Conservation (phyloP, 2,888 invertebrate genomes). For the Tanytarsus gracilentus region DNA sequence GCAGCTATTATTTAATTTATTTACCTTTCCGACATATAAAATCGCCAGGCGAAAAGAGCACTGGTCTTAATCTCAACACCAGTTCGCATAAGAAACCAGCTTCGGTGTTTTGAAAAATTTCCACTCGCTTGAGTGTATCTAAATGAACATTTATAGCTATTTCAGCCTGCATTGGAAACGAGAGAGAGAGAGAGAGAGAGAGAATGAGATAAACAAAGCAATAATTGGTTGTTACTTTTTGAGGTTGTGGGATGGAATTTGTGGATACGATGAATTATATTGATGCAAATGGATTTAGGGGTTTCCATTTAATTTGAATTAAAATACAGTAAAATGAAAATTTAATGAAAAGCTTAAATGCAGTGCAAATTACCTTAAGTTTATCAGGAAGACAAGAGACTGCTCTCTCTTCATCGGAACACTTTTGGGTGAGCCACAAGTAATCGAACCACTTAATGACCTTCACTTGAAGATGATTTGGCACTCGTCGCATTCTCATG, state of each 20-base stretch:
- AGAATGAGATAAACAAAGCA: background rate
- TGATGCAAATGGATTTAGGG: background rate
- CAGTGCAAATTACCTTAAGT: conserved; percentile 54
- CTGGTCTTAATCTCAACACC: conserved; percentile 86
- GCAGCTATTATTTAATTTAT: conserved; percentile 23
- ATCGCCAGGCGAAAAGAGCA: conserved; percentile 96
- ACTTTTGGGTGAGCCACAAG: conserved; percentile 97
- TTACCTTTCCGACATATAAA: conserved; percentile 98
- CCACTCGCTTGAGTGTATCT: conserved; percentile 93
- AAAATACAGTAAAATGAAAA: too few species aligned
- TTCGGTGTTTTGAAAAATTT: conserved; percentile 99
- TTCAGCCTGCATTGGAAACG: conserved; percentile 55
- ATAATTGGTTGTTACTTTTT: background rate
- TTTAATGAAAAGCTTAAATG: too few species aligned
- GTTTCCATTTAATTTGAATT: background rate
- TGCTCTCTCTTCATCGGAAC: conserved; percentile 93
- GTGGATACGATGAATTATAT: background rate
- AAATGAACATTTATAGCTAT: conserved; percentile 98
- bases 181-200: background rate
- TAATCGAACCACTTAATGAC: conserved; percentile 99
- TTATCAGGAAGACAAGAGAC: conserved; percentile 95
- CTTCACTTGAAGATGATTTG: conserved; percentile 89
- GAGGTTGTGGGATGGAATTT: background rate
- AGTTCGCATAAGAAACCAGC: conserved; percentile 97
- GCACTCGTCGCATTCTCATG: conserved; percentile 94